A percentile compares a stretch with the other conserved stretches of the same genome.
These are phyloP conservation scores for Pterobdella sp. DNA, from an alignment of 2,888 invertebrate genomes.

Conservation along the genomic window DNA sequence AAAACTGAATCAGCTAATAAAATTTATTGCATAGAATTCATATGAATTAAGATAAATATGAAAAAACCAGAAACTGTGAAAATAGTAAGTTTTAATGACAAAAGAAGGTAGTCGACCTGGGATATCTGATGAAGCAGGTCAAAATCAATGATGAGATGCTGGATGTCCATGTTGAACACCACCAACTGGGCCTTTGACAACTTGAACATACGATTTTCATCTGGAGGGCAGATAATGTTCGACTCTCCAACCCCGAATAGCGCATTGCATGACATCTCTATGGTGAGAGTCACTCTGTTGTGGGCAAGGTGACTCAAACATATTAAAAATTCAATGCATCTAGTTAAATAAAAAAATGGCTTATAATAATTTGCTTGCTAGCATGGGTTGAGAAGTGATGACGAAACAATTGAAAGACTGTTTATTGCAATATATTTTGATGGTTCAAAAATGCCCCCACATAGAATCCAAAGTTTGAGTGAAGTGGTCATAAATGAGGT, in stretches of 20 bases:
- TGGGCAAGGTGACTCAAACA: no score
- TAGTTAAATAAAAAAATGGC: neutral
- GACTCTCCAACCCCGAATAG: constrained; percentile 53
- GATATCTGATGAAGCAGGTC: constrained; percentile 52
- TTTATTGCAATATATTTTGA: neutral
- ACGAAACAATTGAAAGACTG: neutral
- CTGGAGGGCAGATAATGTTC: constrained; percentile 50
- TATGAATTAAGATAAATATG: no score
- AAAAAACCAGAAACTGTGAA: no score
- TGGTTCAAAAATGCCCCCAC: neutral
- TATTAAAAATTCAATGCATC: no score
- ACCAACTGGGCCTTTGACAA: constrained; percentile 50
- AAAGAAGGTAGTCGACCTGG: constrained; percentile 41
- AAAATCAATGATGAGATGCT: constrained; percentile 50
- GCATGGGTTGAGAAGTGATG: neutral
- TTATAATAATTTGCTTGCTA: constrained; percentile 2
- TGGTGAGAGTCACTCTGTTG: constrained; percentile 42
- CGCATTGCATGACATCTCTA: constrained; percentile 55
- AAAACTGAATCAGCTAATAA: no score
- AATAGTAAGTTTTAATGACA: neutral
- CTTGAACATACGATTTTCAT: constrained; percentile 47
- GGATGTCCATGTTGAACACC: constrained; percentile 49
- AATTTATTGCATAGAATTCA: no score
- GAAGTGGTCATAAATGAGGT: neutral
- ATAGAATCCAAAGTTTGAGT: neutral